A percentile compares a stretch with the other conserved stretches of the same genome.
Evolutionary conservation across 2,888 invertebrate species (phyloP).

Genomic region (Drosophila heteroneura): DNA sequence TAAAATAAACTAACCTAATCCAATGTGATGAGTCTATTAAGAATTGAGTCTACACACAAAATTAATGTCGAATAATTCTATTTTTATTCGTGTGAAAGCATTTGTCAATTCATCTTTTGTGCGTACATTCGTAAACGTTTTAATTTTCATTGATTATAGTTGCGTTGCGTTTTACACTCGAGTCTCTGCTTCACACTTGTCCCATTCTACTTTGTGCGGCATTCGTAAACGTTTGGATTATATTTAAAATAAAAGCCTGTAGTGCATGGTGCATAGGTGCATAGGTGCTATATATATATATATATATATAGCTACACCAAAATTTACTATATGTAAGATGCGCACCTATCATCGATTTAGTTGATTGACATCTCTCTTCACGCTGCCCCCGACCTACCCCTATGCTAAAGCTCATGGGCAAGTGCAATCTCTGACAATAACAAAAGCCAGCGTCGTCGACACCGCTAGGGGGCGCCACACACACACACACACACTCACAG

Average conservation of each 20-base stretch:
- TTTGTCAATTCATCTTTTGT: background rate
- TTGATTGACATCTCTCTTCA: slow-evolving; percentile 17
- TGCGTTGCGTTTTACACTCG: background rate
- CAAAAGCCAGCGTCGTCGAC: slow-evolving; percentile 8
- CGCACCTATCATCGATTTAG: slow-evolving; percentile 18
- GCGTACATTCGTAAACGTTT: background rate
- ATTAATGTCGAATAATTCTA: background rate
- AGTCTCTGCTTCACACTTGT: too few relatives aligned
- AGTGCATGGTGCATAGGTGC: background rate
- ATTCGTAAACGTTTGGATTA: slow-evolving; percentile 1
- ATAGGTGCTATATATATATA: background rate
- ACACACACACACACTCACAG: slow-evolving; percentile 10
- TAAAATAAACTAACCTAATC: background rate
- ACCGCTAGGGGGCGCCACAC: slow-evolving; percentile 44
- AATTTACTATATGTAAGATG: background rate
- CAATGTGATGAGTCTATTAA: background rate
- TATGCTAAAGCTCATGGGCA: slow-evolving; percentile 59
- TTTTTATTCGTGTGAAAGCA: background rate
- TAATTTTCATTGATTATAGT: background rate
- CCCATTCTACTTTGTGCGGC: background rate
- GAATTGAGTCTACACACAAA: background rate
- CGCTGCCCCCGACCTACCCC: slow-evolving; percentile 64
- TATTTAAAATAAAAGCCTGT: background rate
- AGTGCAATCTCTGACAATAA: slow-evolving; percentile 49
- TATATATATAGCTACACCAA: background rate